Percentiles rank a stretch among this genome's conserved stretches.
Conservation (phyloP, 2,797 vertebrate species). For the Kryptopterus vitreolus region DNA sequence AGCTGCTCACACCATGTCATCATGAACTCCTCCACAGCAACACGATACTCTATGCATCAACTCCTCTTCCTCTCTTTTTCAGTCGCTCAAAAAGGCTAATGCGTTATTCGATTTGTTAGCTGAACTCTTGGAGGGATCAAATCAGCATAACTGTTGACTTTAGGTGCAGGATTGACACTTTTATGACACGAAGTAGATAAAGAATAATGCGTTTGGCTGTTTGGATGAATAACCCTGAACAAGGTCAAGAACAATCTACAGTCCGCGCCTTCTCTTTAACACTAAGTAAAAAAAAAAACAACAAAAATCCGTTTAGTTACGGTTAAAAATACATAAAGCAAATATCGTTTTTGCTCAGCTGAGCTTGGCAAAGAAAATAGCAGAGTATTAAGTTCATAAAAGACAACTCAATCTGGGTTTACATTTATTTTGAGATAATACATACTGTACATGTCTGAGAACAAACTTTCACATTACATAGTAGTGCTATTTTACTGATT, state of each 20-base stretch:
- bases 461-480: background rate
- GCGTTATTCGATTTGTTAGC: slow-evolving; percentile 1
- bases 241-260: background rate
- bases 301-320: background rate
- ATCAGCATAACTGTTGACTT: background rate
- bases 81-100: background rate
- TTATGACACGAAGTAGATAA: background rate
- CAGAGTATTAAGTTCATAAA: too few relatives aligned
- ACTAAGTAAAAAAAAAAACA: background rate
- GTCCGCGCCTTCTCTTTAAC: background rate
- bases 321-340: too few relatives aligned
- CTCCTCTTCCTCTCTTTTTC: background rate
- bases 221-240: background rate
- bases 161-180: background rate
- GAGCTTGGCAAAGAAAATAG: background rate
- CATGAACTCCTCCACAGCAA: background rate
- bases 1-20: too few relatives aligned
- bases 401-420: too few relatives aligned
- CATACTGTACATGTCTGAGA: background rate
- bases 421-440: background rate
- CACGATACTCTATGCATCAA: background rate
- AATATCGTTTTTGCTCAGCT: background rate
- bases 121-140: background rate
- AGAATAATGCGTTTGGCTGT: background rate
- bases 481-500: too few relatives aligned